Evolutionary conservation across 1,140 invertebrate species (phyloP).

Genomic region (Eupristina koningsbergeri): DNA sequence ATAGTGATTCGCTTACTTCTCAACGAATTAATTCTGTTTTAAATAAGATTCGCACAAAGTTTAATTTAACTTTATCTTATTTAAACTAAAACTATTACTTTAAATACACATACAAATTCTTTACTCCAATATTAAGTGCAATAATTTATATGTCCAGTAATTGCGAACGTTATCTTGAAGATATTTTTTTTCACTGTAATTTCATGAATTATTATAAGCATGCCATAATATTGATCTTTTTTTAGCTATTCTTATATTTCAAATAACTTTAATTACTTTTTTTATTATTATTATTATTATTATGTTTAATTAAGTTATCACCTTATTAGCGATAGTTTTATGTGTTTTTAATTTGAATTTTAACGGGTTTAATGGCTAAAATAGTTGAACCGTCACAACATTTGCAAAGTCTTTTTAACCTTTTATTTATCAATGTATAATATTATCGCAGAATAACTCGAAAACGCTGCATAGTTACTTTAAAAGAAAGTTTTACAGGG

Average conservation of each 20-base stretch:
- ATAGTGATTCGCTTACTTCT: neutral
- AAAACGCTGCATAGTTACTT: neutral
- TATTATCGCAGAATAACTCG: neutral
- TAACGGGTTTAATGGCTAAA: neutral
- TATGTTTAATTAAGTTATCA: no score
- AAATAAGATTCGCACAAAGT: neutral
- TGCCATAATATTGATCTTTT: no score
- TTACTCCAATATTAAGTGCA: no score
- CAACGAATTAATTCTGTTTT: neutral
- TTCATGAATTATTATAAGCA: no score
- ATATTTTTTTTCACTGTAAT: no score
- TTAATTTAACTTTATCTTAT: neutral
- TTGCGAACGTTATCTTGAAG: no score
- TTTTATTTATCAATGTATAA: neutral
- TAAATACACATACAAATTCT: no score
- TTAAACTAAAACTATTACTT: neutral
- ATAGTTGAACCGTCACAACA: neutral
- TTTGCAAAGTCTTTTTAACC: neutral
- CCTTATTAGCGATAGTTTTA: no score
- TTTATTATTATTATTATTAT: no score
- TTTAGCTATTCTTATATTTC: no score
- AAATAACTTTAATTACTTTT: no score
- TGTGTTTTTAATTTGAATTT: neutral
- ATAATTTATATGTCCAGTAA: no score
- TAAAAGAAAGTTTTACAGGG: neutral